Base-by-base conservation (phyloP, 2,113 vertebrate genomes). In the Ciconia stormi region DNA sequence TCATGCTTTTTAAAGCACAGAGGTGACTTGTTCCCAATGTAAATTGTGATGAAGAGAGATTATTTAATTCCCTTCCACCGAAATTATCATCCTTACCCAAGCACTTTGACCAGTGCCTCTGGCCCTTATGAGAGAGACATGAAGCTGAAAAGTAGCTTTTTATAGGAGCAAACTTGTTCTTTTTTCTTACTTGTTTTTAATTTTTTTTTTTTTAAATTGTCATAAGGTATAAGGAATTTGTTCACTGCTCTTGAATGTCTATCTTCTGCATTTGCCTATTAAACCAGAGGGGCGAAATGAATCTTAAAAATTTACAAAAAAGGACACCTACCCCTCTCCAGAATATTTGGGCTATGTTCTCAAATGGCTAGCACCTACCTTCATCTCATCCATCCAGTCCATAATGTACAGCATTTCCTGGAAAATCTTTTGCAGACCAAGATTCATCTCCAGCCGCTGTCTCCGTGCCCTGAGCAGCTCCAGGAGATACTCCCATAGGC, bases 351-450 rank as follows among this genome's bases (percentile, higher is more conserved):
- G 27, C 67, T 30, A 12, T 0, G 0, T 49, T 81, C 78, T 82
- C 42, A 73, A 34, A 30, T 1, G 4, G 49, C 44, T n/a, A 62
- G 44, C 25, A 32, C 61, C 69, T 94, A 99, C 99, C 99, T 99
- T 99, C 99, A 99, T 99, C 97, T 99, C 99, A 3, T 99, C 99
- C 99, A 99, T 99, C 99, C 99, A 99, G 98, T 99, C 99, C 99
- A 99, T 99, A 94, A 99, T 99, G 98, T 99, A 98, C 4, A 99
- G 98, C 99, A 99, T 99, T 95, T 99, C 99, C 98, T 99, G 99
- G 98, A 99, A 99, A 93, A 99, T 99, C 66, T 99, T 99, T 95
- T 99, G 99, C 95, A 99, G 97, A 4, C 99, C 99, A 40, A 99
- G 98, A 97, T 99, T 99, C 98, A 99, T 99, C 98, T 99, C 99